Base-by-base conservation (phyloP, 2,113 vertebrate species). In the Xiphophorus hellerii region DNA sequence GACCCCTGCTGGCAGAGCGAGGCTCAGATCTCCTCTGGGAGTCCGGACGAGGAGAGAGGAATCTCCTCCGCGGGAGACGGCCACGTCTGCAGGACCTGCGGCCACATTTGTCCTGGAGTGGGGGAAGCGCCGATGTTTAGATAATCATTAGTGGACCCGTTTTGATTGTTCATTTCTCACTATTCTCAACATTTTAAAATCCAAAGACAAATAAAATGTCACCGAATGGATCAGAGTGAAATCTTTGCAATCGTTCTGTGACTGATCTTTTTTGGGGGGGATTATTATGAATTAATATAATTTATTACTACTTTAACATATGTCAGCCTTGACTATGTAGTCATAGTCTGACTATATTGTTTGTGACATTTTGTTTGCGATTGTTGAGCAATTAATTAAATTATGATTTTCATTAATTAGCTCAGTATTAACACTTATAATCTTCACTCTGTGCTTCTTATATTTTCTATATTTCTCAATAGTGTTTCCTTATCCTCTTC, bases 1-100 rank as follows among this genome's bases (percentile, higher is more conserved):
- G 93, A 98, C 93, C 90, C 90, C 96, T 91, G 92, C 75, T 68
- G 96, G 96, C 61, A 98, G 81, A 28, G 7, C 12, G 61, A 95
- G 44, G 51, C 82, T 87, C 3, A 81, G 80, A 76, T 93, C 85
- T 62, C 84, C 78, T 48, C 70, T 75, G 3, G 90, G 80, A 25
- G 91, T 91, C 42, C 62, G 84, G 78, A 95, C 29, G 39, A 86
- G 79, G 63, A 99, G 68, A 0, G 88, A 84, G 2, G 91, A 93
- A 0, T 94, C 90, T 3, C 69, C 81, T 61, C 95, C 68, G 0
- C 90, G 90, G 0, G 91, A 90, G 5, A 98, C 66, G 0, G 91
- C 91, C 77, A 96, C 65, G 4, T 95, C 92, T 42, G 91, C 69
- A 17, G 76, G 75, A 71, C 80, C 82, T 15, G 35, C 74, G 54